Conservation (phyloP, 2,888 invertebrate species). For the Thereva nobilitata region DNA sequence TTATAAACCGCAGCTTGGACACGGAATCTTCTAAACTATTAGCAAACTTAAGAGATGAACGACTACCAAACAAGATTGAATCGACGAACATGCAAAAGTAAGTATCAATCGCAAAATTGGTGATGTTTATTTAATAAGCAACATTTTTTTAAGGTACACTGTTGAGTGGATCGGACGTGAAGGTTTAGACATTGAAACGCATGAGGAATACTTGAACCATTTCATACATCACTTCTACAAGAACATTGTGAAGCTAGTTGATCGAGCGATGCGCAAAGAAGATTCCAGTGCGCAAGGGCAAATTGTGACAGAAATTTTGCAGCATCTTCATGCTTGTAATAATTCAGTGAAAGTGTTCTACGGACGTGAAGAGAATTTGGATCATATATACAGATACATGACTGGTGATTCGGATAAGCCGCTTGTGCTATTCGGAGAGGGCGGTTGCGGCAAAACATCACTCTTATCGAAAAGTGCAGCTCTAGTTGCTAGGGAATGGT, state of each 20-base stretch:
- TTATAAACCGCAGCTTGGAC: constrained; percentile 88
- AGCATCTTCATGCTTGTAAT: constrained; percentile 94
- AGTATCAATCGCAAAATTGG: constrained; percentile 44
- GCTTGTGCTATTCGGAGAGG: constrained; percentile 88
- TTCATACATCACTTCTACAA: constrained; percentile 94
- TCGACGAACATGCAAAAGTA: constrained; percentile 87
- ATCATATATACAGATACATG: constrained; percentile 81
- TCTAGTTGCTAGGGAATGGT: constrained; percentile 74
- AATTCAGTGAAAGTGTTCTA: constrained; percentile 93
- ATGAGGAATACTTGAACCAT: constrained; percentile 89
- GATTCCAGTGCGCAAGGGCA: constrained; percentile 92
- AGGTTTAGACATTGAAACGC: constrained; percentile 89
- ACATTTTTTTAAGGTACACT: constrained; percentile 69
- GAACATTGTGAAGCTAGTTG: constrained; percentile 88
- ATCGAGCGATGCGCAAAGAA: constrained; percentile 92
- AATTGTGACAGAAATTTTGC: constrained; percentile 90
- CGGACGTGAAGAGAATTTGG: constrained; percentile 85
- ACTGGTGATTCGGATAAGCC: constrained; percentile 83
- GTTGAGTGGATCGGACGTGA: constrained; percentile 98
- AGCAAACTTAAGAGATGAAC: constrained; percentile 85
- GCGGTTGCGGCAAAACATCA: constrained; percentile 98
- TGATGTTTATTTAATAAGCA: neutral
- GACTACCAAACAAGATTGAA: constrained; percentile 87
- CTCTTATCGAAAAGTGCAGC: constrained; percentile 90
- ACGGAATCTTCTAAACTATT: constrained; percentile 89